A percentile compares a stretch with the other conserved stretches of the same genome.
These are phyloP conservation scores for Lacerta bilineata DNA, from an alignment of 2,797 vertebrate species.

Conservation along the genomic window DNA sequence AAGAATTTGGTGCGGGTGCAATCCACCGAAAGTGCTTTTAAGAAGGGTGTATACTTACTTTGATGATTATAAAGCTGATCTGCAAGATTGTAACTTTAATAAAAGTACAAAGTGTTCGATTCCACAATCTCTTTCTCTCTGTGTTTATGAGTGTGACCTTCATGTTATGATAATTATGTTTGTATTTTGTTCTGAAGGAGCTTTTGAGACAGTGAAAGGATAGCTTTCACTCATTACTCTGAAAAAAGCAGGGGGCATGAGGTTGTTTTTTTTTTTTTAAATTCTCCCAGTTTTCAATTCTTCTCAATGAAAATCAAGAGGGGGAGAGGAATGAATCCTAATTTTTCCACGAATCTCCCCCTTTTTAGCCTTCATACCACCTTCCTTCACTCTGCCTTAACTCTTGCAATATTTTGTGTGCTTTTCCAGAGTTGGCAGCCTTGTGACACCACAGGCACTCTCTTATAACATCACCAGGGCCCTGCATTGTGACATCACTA, in stretches of 20 bases:
- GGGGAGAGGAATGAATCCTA: neutral
- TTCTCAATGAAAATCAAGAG: neutral
- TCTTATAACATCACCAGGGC: neutral
- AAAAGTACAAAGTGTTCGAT: neutral
- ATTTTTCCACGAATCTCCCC: neutral
- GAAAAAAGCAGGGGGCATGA: neutral
- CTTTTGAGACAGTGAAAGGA: neutral
- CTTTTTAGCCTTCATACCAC: neutral
- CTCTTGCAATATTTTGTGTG: neutral
- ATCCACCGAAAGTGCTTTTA: conserved; percentile 75
- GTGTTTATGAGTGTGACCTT: neutral
- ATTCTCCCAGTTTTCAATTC: neutral
- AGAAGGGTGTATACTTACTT: conserved; percentile 5
- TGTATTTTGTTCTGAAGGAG: neutral
- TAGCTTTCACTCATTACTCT: neutral
- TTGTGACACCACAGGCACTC: neutral
- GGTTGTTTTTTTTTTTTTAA: neutral
- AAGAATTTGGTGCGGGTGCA: conserved; percentile 67
- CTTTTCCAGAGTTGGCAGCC: neutral
- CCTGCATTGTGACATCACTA: neutral
- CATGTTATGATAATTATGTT: neutral
- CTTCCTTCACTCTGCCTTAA: neutral
- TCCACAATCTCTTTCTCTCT: neutral
- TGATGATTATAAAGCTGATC: neutral
- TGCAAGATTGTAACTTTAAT: neutral